Conservation (phyloP, 2,888 invertebrate genomes). For the Alsophila aescularia region DNA sequence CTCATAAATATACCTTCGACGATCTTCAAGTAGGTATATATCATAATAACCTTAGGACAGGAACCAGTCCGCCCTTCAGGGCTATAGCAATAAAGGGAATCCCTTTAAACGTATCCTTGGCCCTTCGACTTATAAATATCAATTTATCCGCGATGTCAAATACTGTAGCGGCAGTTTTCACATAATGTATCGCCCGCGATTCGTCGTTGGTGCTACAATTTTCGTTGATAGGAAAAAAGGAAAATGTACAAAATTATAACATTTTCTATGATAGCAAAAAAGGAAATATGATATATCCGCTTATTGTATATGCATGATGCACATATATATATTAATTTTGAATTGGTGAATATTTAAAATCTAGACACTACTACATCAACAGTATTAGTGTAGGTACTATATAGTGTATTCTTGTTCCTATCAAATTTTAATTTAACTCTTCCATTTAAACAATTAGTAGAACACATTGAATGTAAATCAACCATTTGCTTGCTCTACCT, state of each 20-base stretch:
- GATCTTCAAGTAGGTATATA: constrained; percentile 79
- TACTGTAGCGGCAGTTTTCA: constrained; percentile 75
- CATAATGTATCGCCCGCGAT: constrained; percentile 68
- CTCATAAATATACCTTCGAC: constrained; percentile 83
- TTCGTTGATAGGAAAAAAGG: no score
- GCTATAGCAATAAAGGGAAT: constrained; percentile 82
- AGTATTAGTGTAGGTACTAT: no score
- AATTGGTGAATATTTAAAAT: no score
- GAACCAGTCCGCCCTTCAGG: constrained; percentile 72
- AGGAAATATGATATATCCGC: no score
- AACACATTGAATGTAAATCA: constrained; percentile 20
- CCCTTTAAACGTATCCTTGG: constrained; percentile 80
- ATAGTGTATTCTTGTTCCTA: no score
- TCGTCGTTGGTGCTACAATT: constrained; percentile 59
- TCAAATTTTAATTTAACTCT: no score
- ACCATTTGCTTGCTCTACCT: constrained; percentile 39
- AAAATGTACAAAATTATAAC: no score
- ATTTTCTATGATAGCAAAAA: no score
- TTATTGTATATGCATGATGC: no score
- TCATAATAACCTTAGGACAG: constrained; percentile 81
- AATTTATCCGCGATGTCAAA: constrained; percentile 82
- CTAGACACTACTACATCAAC: no score
- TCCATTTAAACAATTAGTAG: no score
- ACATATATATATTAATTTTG: no score
- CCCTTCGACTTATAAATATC: constrained; percentile 83